Evolutionary conservation across 2,888 invertebrate genomes (phyloP), one percentile per base, ranked within the genome.

Genomic region (Opisthograptis luteolata): DNA sequence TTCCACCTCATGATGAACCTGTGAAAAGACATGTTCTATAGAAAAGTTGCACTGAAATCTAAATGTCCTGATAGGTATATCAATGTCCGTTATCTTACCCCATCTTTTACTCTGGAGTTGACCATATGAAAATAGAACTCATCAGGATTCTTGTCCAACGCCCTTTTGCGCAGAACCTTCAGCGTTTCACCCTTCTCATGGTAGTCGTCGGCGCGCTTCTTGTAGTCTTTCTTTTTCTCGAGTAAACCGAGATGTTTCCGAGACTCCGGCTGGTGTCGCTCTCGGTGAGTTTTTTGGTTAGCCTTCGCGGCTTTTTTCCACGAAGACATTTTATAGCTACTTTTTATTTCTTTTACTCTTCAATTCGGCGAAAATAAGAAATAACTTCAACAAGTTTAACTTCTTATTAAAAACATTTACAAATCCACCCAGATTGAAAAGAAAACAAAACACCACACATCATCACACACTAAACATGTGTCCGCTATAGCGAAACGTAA

Each of bases 41-140:
- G 5, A 2, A 30, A 9, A 32, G 10, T 4, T 5, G 4, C 12
- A 13, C 8, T 14, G 14, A n/a, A 30, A 30, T 5, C 13, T n/a
- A 27, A 3, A 24, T 24, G n/a, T 24, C 13, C 7, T 27, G 2
- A 28, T 13, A 15, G 15, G 2, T 25, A 12, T 3, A 9, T n/a
- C n/a, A 5, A 25, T 10, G 13, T 14, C n/a, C 1, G 5, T 20
- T 22, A 22, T 12, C 84, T 83, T 61, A 91, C 91, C 66, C 92
- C 94, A 68, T 92, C 81, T 52, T 91, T 90, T 0, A 95, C 84
- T 80, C 94, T 94, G 0, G 98, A 96, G 78, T 97, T 97, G 47
- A 98, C 94, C 99, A 99, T 99, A 76, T 98, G 98, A 87, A 97
- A 97, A 81, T 99, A 97, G 87, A 99, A 99, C 81, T 99, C 99